These are phyloP conservation scores for Balanococcus diminutus DNA, from an alignment of 2,888 invertebrate genomes.

Conservation along the genomic window DNA sequence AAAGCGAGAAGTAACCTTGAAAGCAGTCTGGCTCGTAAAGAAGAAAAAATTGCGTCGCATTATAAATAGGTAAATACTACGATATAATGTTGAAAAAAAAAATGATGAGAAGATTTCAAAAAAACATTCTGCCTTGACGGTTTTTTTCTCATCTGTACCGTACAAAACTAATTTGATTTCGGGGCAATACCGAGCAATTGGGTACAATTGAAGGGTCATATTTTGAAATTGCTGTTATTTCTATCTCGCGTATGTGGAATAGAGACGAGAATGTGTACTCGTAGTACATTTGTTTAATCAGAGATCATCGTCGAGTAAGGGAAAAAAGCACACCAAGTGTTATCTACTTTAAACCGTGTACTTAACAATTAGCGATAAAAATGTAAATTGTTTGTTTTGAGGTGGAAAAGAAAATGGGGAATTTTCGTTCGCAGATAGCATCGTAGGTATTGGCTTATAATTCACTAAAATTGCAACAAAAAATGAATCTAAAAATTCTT, in stretches of 20 bases:
- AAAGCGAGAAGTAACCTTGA: slow-evolving; percentile 31
- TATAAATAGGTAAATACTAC: slow-evolving; percentile 19
- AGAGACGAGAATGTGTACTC: background rate
- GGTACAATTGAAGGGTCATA: slow-evolving; percentile 1
- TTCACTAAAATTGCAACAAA: background rate
- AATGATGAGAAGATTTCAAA: background rate
- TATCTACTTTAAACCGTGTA: background rate
- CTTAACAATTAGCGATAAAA: background rate
- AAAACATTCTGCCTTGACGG: background rate
- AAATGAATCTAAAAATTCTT: background rate
- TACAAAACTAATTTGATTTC: background rate
- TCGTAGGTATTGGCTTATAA: background rate
- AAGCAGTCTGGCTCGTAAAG: slow-evolving; percentile 8
- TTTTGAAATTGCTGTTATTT: slow-evolving; percentile 5
- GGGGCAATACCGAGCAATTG: slow-evolving; percentile 5
- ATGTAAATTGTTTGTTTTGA: background rate
- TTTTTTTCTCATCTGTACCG: background rate
- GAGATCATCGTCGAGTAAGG: background rate
- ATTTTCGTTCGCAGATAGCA: background rate
- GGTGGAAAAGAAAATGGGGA: background rate
- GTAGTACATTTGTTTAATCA: background rate
- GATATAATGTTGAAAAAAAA: slow-evolving; percentile 1
- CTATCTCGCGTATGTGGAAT: background rate
- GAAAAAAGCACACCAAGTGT: background rate
- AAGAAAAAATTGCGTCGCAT: background rate